Evolutionary conservation across 2,113 vertebrate genomes (phyloP).

Genomic region (Chionis minor): DNA sequence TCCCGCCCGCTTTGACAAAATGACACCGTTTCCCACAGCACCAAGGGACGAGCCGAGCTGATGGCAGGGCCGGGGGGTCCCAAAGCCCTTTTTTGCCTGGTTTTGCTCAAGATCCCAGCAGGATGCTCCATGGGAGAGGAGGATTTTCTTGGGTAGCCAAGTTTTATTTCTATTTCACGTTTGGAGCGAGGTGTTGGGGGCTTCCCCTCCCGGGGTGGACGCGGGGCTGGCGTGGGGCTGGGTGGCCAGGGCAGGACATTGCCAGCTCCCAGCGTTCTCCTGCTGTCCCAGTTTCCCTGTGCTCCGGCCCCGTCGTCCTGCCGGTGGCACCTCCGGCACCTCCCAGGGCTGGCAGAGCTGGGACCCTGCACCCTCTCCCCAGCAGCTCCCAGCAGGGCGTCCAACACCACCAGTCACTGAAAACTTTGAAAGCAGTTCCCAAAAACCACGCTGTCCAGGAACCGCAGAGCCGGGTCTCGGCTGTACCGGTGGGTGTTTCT

Average conservation of each 20-base stretch:
- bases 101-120: not conserved
- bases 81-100: not conserved
- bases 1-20: not conserved
- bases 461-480: accelerated
- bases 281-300: accelerated
- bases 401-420: accelerated
- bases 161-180: not conserved
- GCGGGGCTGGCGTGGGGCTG: accelerated
- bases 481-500: accelerated
- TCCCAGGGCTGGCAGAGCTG: not conserved
- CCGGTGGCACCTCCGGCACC: accelerated
- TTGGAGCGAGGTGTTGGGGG: accelerated
- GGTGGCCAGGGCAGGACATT: not conserved
- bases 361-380: not conserved
- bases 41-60: not conserved
- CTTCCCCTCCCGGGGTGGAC: accelerated
- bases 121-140: not conserved
- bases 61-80: not conserved
- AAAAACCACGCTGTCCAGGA: accelerated
- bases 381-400: not conserved
- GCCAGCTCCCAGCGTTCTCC: not conserved
- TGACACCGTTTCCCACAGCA: not conserved
- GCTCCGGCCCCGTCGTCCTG: not conserved
- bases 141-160: not conserved
- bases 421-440: not conserved